Evolutionary conservation across 2,888 invertebrate genomes (phyloP), one percentile per base, ranked within the genome.

Genomic region (Zygogramma bicolorata): DNA sequence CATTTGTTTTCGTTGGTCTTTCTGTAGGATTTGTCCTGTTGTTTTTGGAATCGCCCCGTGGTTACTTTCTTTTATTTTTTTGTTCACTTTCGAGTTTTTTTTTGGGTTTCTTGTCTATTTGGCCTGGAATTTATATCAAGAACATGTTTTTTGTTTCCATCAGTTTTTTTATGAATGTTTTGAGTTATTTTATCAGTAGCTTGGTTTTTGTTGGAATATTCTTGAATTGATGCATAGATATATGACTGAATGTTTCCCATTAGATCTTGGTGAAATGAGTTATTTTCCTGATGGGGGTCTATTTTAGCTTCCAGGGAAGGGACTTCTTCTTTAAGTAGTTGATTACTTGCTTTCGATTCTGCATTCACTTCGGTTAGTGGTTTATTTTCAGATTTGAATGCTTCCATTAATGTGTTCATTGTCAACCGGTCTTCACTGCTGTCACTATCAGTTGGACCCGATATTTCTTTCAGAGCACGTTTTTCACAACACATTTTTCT

Each of bases 401-500:
- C 1, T 46, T 7, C 49, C 49, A 46, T 46, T 46, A 3, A n/a
- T 46, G 49, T 46, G 15, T 46, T 46, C 49, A 46, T 8, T 46
- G 49, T 4, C 49, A 46, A 46, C 4, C 15, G n/a, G 1, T 46
- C 49, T 46, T 46, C 49, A 46, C 1, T 6, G 49, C 3, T 8
- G n/a, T 46, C 49, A 46, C 49, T 46, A 46, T 1, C 49, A 46
- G 49, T 46, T 46, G 49, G 15, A 46, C 10, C 49, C 1, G 49
- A 46, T 46, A 46, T 46, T 46, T 46, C 10, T 15, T 46, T 46
- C 49, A 46, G 1, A 46, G 6, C 2, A 46, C 49, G 49, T 3
- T 46, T 46, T 46, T 46, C 49, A 46, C 49, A 46, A 46, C 49
- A 46, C 49, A 46, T 15, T 46, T 46, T 46, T 46, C 49, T 46